phyloP scores from a whole-genome alignment of 2,888 invertebrate species.

The Herminia tarsipennalis region DNA sequence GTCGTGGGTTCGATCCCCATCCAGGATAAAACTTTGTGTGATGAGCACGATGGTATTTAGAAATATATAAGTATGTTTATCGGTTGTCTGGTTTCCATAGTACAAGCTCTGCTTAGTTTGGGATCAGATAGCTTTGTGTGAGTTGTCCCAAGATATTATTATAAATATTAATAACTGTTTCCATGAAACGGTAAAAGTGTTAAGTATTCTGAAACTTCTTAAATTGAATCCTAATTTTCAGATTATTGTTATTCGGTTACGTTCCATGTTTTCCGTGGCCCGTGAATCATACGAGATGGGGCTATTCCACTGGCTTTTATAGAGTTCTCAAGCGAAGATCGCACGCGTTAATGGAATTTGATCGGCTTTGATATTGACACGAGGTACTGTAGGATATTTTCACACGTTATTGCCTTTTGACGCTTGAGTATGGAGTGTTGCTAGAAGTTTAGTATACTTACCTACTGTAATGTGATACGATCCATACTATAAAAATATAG shows the following conservation, averaged over 20 bases:
- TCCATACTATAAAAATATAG: too few relatives aligned
- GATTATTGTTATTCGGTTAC: constrained; percentile 32
- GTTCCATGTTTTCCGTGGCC: constrained; percentile 31
- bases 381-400: constrained; percentile 47
- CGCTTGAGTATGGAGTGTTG: constrained; percentile 21
- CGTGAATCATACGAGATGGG: constrained; percentile 34
- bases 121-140: too few relatives aligned
- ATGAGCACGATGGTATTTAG: too few relatives aligned
- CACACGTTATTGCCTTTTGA: constrained; percentile 46
- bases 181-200: constrained; percentile 5
- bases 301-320: constrained; percentile 44
- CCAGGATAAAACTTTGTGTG: too few relatives aligned
- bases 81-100: too few relatives aligned
- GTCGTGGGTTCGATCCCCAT: too few relatives aligned
- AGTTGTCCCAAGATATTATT: too few relatives aligned
- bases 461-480: constrained; percentile 16
- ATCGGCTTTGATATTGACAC: constrained; percentile 58
- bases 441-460: constrained; percentile 21
- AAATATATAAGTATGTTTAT: too few relatives aligned
- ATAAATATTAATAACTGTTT: too few relatives aligned
- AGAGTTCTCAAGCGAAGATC: constrained; percentile 45
- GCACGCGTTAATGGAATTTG: constrained; percentile 56
- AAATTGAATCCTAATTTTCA: constrained; percentile 17
- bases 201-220: constrained; percentile 7
- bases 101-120: too few relatives aligned